phyloP scores from a whole-genome alignment of 2,113 vertebrate species.

The Asarcornis scutulata region DNA sequence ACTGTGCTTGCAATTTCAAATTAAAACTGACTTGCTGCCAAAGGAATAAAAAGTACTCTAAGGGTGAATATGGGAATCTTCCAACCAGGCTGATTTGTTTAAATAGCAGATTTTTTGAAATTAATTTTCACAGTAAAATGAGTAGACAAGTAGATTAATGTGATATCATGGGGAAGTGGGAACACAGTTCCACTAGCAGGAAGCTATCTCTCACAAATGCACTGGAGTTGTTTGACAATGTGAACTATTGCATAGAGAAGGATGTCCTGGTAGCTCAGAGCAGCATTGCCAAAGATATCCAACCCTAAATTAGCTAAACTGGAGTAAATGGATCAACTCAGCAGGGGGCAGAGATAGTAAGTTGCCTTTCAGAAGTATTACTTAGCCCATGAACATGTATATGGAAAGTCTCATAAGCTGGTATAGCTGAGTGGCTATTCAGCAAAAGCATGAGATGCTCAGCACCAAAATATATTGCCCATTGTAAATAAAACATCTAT shows the following conservation, averaged over 20 bases:
- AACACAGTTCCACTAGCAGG: not conserved
- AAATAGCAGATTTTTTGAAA: not conserved
- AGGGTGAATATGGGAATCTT: not conserved
- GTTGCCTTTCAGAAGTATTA: not conserved
- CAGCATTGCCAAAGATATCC: not conserved
- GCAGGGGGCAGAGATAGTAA: not conserved
- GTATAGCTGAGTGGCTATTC: not conserved
- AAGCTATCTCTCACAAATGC: not conserved
- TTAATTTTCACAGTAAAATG: not conserved
- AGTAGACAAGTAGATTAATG: not conserved
- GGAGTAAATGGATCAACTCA: not conserved
- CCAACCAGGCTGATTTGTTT: not conserved
- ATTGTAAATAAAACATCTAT: not conserved
- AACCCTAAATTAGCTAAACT: not conserved
- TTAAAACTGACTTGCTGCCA: constrained; percentile 10
- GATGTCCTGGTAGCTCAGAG: not conserved
- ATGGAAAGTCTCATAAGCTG: not conserved
- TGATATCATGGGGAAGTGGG: not conserved
- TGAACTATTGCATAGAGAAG: not conserved
- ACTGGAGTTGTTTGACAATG: not conserved
- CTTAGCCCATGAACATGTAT: not conserved
- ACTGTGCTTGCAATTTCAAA: not conserved
- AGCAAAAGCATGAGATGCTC: not conserved
- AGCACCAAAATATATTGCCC: accelerated
- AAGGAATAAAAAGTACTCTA: not conserved